phyloP scores from a whole-genome alignment of 2,888 invertebrate species.

The Acronicta leporina region DNA sequence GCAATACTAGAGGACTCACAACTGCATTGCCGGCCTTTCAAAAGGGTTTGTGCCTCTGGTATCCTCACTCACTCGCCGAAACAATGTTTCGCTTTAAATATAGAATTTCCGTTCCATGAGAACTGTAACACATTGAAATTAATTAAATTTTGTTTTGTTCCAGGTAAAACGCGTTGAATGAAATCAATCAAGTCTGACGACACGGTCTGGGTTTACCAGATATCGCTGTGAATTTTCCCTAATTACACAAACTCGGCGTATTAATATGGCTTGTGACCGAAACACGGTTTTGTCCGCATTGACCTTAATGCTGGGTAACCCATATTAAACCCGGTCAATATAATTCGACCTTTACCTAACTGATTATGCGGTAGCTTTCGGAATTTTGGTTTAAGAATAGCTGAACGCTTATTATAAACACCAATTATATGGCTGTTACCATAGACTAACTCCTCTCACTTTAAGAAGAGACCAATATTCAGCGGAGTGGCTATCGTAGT shows the following conservation, averaged over 20 bases:
- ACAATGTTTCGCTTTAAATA: no score
- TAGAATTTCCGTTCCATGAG: slow-evolving; percentile 4
- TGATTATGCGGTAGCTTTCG: slow-evolving; percentile 28
- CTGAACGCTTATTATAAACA: not conserved
- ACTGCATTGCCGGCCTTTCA: no score
- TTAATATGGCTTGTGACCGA: slow-evolving; percentile 13
- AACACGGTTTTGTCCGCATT: slow-evolving; percentile 40
- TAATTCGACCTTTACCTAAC: slow-evolving; percentile 59
- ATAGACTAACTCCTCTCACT: no score
- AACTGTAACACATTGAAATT: slow-evolving; percentile 20
- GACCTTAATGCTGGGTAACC: slow-evolving; percentile 65
- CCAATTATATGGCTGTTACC: no score
- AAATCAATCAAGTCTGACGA: slow-evolving; percentile 19
- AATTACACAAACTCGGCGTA: slow-evolving; percentile 17
- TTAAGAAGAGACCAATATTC: no score
- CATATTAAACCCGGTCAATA: slow-evolving; percentile 63
- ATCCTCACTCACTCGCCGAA: no score
- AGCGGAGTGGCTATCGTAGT: no score
- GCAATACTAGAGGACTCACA: no score
- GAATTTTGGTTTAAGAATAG: slow-evolving; percentile 19
- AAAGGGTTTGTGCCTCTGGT: no score
- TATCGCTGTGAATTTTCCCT: slow-evolving; percentile 5
- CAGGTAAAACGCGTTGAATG: slow-evolving; percentile 53
- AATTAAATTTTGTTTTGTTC: slow-evolving; percentile 49
- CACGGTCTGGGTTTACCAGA: slow-evolving; percentile 9